Evolutionary conservation across 2,888 invertebrate species (phyloP), one percentile per base, ranked within the genome.

Genomic region (Drosophila peninsularis): DNA sequence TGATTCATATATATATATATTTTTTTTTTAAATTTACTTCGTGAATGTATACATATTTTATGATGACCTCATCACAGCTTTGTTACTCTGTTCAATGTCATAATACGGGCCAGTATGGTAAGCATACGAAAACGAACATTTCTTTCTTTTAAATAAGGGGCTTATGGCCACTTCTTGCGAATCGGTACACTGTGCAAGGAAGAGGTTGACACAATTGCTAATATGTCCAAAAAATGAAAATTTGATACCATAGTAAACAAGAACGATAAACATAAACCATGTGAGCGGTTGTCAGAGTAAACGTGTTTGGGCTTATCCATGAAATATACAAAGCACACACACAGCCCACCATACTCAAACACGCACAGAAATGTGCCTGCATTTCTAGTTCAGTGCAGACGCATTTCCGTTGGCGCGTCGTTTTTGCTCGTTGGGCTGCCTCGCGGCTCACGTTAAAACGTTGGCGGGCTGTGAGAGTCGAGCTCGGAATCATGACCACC

Each of bases 381-480:
- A 82, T 75, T 78, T 71, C 55, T 78, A 73, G 82, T 78, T 73
- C 79, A 82, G 63, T 82, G 71, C 86, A 85, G 70, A 85, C 86
- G 82, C 88, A 85, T 79, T 76, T 88, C 84, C 75, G 68, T 69
- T 67, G 62, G 63, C 61, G 74, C 62, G 68, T 80, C 71, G 70
- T 69, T 69, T 72, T 37, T 61, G 78, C 61, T 71, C 56, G 55
- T 60, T 67, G 62, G 56, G 32, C 42, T 53, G 30, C 57, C 61
- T 62, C 80, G 62, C 71, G 68, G 41, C 70, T 47, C 56, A 61
- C 52, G 49, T 50, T 63, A 44, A 58, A 64, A 54, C 45, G 30
- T 42, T 11, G 30, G 24, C 17, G 24, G 27, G 30, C 9, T 10
- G 6, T 24, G 44, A 14, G 62, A 57, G 61, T 39, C 47, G 30